Conservation (phyloP, 2,888 invertebrate species). For the Lamellibrachia satsuma region DNA sequence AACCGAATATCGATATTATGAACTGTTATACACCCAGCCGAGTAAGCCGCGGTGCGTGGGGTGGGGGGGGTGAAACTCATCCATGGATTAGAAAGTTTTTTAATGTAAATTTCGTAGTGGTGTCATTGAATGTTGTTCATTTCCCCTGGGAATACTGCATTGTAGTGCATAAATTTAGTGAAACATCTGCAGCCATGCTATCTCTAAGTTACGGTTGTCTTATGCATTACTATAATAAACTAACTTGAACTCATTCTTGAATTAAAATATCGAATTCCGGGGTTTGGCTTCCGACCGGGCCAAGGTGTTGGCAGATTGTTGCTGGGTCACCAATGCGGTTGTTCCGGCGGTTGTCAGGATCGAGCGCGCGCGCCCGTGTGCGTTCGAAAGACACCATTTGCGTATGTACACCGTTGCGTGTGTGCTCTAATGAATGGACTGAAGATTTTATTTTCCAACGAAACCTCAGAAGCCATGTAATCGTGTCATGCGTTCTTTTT, state of each 20-base stretch:
- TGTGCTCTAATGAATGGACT: neutral
- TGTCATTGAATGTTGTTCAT: neutral
- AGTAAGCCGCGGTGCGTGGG: neutral
- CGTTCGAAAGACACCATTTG: neutral
- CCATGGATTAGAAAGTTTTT: neutral
- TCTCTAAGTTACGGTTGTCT: neutral
- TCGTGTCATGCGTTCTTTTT: neutral
- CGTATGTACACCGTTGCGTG: neutral
- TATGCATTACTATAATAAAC: too few relatives aligned
- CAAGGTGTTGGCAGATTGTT: neutral
- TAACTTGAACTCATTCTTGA: too few relatives aligned
- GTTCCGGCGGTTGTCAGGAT: neutral
- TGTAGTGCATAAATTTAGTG: neutral
- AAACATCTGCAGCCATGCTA: neutral
- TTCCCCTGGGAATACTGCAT: neutral
- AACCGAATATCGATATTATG: neutral
- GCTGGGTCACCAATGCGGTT: neutral
- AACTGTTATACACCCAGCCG: neutral
- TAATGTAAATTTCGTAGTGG: neutral
- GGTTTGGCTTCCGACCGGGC: neutral
- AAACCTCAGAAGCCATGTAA: neutral
- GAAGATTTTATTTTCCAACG: neutral
- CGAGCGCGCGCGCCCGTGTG: too few relatives aligned
- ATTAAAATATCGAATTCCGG: too few relatives aligned
- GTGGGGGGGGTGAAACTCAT: neutral